These are phyloP conservation scores for Brienomyrus longianalis DNA, from an alignment of 2,113 vertebrate species.

Conservation along the genomic window DNA sequence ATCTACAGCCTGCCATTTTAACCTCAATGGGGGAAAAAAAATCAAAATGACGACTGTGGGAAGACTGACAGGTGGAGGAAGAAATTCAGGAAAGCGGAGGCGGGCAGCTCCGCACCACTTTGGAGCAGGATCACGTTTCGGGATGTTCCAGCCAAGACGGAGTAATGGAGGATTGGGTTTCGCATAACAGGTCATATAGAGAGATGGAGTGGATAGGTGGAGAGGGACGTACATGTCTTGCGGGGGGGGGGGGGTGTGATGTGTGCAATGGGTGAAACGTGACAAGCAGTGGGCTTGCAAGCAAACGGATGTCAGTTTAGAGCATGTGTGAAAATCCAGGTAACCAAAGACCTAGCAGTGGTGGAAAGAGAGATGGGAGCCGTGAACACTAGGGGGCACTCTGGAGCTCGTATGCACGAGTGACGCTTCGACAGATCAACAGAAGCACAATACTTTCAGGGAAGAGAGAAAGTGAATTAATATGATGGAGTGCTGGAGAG, in stretches of 20 bases:
- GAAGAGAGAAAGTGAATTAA: background rate
- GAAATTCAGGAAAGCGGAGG: background rate
- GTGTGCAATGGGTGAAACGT: background rate
- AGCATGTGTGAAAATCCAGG: background rate
- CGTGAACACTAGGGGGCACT: background rate
- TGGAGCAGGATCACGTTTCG: background rate
- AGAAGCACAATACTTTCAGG: background rate
- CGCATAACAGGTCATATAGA: background rate
- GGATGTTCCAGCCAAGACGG: background rate
- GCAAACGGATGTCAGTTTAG: background rate
- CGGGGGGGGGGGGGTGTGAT: background rate
- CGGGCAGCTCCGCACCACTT: background rate
- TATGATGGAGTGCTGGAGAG: background rate
- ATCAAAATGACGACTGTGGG: background rate
- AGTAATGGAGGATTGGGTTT: background rate
- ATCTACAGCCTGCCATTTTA: background rate
- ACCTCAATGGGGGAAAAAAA: background rate
- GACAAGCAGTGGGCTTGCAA: background rate
- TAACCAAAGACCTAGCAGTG: background rate
- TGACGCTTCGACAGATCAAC: background rate
- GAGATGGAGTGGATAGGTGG: background rate
- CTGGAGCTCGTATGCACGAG: background rate
- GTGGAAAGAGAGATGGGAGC: background rate
- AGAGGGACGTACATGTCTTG: background rate
- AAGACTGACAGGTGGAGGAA: slow-evolving; percentile 5